These are phyloP conservation scores for Planiliza haematocheilus DNA, from an alignment of 2,113 vertebrate genomes.

Conservation along the genomic window DNA sequence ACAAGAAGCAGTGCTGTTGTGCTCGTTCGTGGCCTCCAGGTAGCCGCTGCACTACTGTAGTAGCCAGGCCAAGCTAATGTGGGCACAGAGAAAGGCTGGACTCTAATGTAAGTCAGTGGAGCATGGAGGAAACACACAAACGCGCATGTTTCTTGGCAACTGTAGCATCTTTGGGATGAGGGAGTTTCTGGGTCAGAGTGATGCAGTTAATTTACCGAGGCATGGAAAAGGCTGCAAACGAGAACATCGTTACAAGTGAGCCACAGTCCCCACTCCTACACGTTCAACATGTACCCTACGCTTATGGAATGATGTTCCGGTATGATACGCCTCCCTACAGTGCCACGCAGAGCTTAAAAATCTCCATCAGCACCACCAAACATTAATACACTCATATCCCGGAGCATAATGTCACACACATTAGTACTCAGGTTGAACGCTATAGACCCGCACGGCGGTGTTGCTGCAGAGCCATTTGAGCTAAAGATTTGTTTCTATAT, in stretches of 20 bases:
- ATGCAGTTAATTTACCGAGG: conserved; percentile 53
- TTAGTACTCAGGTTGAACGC: conserved; percentile 43
- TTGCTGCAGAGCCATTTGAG: conserved; percentile 47
- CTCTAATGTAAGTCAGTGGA: conserved; percentile 78
- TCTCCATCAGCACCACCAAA: conserved; percentile 20
- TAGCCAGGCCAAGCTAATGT: conserved; percentile 51
- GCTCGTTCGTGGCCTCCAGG: conserved; percentile 61
- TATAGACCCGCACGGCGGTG: conserved; percentile 15
- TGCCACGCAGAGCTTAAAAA: background rate
- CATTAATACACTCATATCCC: conserved; percentile 25
- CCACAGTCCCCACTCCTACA: conserved; percentile 14
- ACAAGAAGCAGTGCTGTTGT: conserved; percentile 33
- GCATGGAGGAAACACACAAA: conserved; percentile 52
- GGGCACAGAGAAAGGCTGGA: conserved; percentile 52
- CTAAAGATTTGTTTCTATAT: conserved; percentile 60
- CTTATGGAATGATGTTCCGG: conserved; percentile 14
- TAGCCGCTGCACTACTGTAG: conserved; percentile 43
- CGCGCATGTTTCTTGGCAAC: conserved; percentile 29
- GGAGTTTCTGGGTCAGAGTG: conserved; percentile 65
- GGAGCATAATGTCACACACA: conserved; percentile 44
- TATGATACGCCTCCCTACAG: conserved; percentile 2
- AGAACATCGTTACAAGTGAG: conserved; percentile 35
- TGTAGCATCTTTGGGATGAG: conserved; percentile 45
- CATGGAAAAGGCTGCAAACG: conserved; percentile 37
- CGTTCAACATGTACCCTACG: conserved; percentile 8